phyloP scores from a whole-genome alignment of 92 coral and sea anemone genomes.

The Plumapathes pennacea region DNA sequence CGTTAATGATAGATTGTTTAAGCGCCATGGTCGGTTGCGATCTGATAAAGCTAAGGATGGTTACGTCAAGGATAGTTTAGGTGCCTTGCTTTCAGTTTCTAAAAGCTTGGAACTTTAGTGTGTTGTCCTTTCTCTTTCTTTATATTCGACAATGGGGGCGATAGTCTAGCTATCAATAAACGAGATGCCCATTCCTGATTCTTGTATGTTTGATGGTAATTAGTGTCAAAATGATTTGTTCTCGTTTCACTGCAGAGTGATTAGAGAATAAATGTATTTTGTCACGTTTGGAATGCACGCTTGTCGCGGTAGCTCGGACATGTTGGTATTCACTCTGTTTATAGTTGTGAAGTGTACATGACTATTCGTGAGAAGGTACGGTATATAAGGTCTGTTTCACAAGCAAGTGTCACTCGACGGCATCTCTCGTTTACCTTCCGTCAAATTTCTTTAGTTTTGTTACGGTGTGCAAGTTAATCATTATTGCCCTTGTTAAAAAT shows the following conservation, averaged over 20 bases:
- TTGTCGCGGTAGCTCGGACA: no score
- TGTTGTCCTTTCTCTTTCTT: constrained; percentile 24
- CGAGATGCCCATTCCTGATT: constrained; percentile 10
- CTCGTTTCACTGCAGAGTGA: constrained; percentile 11
- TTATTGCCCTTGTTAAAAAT: no score
- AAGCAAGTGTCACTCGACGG: no score
- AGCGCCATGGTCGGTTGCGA: constrained; percentile 61
- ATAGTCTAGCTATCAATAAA: constrained; percentile 2
- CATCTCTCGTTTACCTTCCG: no score
- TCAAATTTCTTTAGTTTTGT: no score
- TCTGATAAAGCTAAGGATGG: constrained; percentile 54
- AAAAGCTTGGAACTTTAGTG: constrained; percentile 40
- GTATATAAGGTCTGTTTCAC: no score
- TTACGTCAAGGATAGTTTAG: constrained; percentile 41
- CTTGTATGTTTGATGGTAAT: constrained; percentile 4
- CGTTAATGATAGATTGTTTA: constrained; percentile 39
- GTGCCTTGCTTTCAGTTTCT: constrained; percentile 40
- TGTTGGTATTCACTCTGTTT: no score
- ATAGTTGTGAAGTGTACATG: no score
- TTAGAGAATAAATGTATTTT: constrained; percentile 3
- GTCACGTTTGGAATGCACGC: no score
- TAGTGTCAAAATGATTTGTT: constrained; percentile 3
- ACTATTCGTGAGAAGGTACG: no score
- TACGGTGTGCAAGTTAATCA: no score
- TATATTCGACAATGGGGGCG: constrained; percentile 4